Percentiles rank a stretch among this genome's conserved stretches.
These are phyloP conservation scores for Neotoma lepida DNA, from an alignment of 2,113 vertebrate genomes.

Conservation along the genomic window DNA sequence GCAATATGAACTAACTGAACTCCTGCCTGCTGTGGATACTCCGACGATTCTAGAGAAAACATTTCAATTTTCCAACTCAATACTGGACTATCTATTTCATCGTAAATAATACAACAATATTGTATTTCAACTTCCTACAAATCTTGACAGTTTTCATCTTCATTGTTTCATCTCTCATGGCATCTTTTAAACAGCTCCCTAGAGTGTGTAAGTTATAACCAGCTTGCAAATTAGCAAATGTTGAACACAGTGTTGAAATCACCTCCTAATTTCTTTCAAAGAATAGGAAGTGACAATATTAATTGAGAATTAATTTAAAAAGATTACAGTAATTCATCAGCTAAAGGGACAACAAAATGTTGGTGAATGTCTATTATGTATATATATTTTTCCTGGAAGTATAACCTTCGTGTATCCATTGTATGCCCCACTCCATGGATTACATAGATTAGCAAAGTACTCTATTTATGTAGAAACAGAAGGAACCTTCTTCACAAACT, in stretches of 20 bases:
- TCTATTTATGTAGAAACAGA: neutral
- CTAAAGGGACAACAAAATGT: neutral
- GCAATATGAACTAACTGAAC: neutral
- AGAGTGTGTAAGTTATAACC: neutral
- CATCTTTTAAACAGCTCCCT: neutral
- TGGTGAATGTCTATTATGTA: neutral
- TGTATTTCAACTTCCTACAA: neutral
- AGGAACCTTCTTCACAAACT: slow-evolving; percentile 28
- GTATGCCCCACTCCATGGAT: neutral
- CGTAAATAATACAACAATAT: neutral
- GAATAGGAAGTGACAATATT: neutral
- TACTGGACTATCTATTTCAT: neutral
- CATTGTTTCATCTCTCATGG: neutral
- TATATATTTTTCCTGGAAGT: neutral
- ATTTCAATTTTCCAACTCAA: neutral
- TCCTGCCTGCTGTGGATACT: neutral
- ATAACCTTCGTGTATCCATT: neutral
- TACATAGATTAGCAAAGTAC: neutral
- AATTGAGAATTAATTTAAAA: neutral
- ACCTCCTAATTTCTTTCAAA: slow-evolving; percentile 16
- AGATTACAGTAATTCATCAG: slow-evolving; percentile 24
- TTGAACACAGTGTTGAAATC: neutral
- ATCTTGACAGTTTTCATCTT: neutral
- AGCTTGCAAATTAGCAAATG: neutral
- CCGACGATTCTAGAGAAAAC: neutral